These are phyloP conservation scores for Eubucco bourcierii DNA, from an alignment of 2,113 vertebrate species.

Conservation along the genomic window DNA sequence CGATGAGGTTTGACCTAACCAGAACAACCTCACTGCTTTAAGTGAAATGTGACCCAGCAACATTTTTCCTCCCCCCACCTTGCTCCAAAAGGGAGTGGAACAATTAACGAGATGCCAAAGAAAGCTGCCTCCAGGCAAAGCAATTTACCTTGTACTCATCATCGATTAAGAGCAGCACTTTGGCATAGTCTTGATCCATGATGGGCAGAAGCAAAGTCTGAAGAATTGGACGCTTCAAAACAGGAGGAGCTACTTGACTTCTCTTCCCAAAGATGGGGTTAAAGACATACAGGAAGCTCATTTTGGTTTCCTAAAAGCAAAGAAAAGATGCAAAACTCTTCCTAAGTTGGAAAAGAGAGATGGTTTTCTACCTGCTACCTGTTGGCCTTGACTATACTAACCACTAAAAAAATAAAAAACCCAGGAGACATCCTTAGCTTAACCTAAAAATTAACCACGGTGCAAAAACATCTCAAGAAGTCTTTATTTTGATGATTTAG, in stretches of 20 bases:
- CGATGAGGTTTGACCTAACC: background rate
- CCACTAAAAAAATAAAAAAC: too few species aligned
- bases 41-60: background rate
- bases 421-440: too few species aligned
- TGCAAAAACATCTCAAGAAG: too few species aligned
- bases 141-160: slow-evolving; percentile 90
- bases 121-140: background rate
- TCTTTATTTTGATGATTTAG: too few species aligned
- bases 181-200: slow-evolving; percentile 97
- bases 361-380: background rate
- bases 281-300: slow-evolving; percentile 90
- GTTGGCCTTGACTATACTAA: background rate
- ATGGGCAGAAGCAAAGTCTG: slow-evolving; percentile 91
- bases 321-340: background rate
- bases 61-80: background rate
- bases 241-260: slow-evolving; percentile 89
- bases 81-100: background rate
- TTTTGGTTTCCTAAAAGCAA: slow-evolving; percentile 83
- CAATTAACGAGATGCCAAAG: background rate
- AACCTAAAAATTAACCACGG: too few species aligned
- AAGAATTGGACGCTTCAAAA: slow-evolving; percentile 84
- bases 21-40: background rate
- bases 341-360: background rate
- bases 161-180: slow-evolving; percentile 91
- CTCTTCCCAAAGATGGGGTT: slow-evolving; percentile 97